Evolutionary conservation across 2,888 invertebrate species (phyloP), one percentile per base, ranked within the genome.

Genomic region (Lycia hirtaria): DNA sequence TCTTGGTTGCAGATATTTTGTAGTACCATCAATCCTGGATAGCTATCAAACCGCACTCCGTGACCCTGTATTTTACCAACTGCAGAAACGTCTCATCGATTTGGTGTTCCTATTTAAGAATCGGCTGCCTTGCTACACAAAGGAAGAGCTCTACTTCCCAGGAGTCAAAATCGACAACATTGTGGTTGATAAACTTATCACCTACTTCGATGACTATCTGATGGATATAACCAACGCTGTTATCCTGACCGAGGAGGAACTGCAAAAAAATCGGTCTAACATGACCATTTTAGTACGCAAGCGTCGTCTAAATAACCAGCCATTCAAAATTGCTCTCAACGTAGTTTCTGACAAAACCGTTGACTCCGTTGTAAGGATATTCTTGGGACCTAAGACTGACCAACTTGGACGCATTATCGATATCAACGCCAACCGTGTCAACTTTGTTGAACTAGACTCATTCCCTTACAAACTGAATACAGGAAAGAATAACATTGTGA

Each of bases 1-100:
- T 38, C 65, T 84, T 17, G 35, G 76, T 71, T 80, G 64, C 69
- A 87, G 92, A n/a, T 90, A 93, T 73, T 93, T 93, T 64, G 84
- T 93, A 1, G 77, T 88, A 4, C 94, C 95, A n/a, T 88, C 94
- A 9, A 89, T 94, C 0, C 83, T 95, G 64, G 94, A 95, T 69
- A 88, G 92, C 62, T 94, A 93, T 73, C 93, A 93, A 71, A 95
- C 95, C 4, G 93, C 94, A 69, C 83, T 95, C 65, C 94, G 96
- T 63, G 96, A 96, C 76, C 96, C 96, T 12, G 92, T 94, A 33
- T 96, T 95, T 93, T 96, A 94, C 80, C 93, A 93, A 64, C 84
- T 96, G 56, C 94, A 94, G 77, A 94, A 95, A 80, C 93, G 93
- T 26, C 87, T 95, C 61, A 73, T 93, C 41, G 80, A 93, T 57